These are phyloP conservation scores for Scytalopus superciliaris DNA, from an alignment of 2,113 vertebrate genomes.

Conservation along the genomic window DNA sequence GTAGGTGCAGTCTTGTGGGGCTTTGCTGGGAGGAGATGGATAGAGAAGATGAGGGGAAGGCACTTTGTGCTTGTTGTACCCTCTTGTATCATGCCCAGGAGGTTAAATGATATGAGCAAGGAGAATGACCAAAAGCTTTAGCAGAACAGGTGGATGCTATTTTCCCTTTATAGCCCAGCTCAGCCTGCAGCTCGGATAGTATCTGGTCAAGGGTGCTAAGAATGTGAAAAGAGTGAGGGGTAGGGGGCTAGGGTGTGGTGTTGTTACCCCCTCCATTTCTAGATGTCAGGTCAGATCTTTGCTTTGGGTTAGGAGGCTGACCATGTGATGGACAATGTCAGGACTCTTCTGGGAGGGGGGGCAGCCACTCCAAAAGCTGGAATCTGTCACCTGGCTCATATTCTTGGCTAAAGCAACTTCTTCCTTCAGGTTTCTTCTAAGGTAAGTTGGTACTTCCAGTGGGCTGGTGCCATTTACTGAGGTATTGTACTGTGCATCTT, in stretches of 20 bases:
- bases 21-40: background rate
- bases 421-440: background rate
- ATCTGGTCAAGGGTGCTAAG: background rate
- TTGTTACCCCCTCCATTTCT: accelerated
- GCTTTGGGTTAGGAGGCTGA: background rate
- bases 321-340: background rate
- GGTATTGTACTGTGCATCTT: background rate
- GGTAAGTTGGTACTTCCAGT: background rate
- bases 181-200: background rate
- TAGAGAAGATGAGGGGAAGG: background rate
- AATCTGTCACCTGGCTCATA: background rate
- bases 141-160: background rate
- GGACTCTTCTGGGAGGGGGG: background rate
- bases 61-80: background rate
- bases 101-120: background rate
- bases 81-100: background rate
- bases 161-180: background rate
- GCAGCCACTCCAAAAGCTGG: background rate
- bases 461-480: background rate
- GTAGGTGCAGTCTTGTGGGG: background rate
- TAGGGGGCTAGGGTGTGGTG: background rate
- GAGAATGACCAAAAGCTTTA: background rate
- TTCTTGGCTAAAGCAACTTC: background rate
- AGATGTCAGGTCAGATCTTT: background rate
- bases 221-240: background rate